Percentiles rank a stretch among this genome's conserved stretches.
Evolutionary conservation across 1,140 invertebrate species (phyloP).

Genomic region (Rhagoletis pomonella): DNA sequence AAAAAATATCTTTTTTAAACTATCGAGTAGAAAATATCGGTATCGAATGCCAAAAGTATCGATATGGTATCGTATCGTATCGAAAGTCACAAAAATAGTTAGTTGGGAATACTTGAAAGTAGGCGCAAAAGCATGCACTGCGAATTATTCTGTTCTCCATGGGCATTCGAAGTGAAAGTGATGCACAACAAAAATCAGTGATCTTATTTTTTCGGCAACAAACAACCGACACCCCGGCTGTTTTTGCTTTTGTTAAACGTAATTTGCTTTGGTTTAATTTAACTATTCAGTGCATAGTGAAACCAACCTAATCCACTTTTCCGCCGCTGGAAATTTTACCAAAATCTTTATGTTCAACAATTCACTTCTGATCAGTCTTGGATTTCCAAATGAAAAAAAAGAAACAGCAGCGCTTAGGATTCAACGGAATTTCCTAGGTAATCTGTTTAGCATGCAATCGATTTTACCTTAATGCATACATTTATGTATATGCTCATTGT

Average conservation of each 20-base stretch:
- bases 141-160: no score
- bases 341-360: background rate
- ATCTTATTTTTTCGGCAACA: background rate
- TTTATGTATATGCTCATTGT: background rate
- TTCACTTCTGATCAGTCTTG: constrained; percentile 23
- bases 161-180: constrained; percentile 14
- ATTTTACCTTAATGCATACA: background rate
- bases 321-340: background rate
- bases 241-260: constrained; percentile 12
- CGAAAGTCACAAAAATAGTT: no score
- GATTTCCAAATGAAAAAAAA: background rate
- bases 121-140: no score
- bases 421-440: constrained; percentile 43
- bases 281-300: constrained; percentile 2
- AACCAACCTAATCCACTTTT: constrained; percentile 39
- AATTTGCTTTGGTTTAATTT: constrained; percentile 45
- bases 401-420: background rate
- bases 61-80: no score
- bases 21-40: no score
- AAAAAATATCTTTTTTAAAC: no score
- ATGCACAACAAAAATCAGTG: background rate
- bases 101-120: no score
- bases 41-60: no score
- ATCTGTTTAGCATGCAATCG: constrained; percentile 14
- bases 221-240: background rate